A percentile compares a stretch with the other conserved stretches of the same genome.
phyloP scores from a whole-genome alignment of 2,113 vertebrate species.

The Lonchura striata region DNA sequence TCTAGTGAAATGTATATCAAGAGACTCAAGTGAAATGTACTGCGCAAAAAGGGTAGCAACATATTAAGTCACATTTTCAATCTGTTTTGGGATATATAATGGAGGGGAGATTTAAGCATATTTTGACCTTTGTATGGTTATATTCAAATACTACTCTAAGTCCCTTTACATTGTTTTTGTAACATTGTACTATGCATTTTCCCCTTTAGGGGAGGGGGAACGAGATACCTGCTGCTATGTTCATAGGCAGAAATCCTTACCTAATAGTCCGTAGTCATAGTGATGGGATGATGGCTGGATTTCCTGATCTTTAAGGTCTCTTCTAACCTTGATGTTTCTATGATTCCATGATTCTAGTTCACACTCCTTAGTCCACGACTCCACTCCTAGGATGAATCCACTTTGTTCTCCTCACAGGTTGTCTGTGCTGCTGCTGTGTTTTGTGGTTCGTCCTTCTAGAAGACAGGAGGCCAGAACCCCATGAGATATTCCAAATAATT shows the following conservation, averaged over 20 bases:
- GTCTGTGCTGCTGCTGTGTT: neutral
- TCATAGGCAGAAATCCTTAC: neutral
- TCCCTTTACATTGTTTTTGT: neutral
- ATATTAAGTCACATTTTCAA: neutral
- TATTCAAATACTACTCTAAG: neutral
- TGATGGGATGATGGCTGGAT: neutral
- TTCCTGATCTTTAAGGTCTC: neutral
- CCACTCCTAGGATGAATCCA: neutral
- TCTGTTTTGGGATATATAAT: neutral
- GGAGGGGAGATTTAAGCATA: neutral
- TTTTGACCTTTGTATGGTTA: neutral
- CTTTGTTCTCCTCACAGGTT: neutral
- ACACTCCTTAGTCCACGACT: neutral
- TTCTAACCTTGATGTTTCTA: neutral
- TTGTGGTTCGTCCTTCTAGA: neutral
- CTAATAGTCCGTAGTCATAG: neutral
- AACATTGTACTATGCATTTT: neutral
- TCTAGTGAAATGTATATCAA: neutral
- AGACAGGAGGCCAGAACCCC: neutral
- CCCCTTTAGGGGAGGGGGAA: neutral
- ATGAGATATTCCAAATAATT: neutral
- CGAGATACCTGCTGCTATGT: fast-evolving
- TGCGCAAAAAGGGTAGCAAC: neutral
- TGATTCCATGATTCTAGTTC: neutral
- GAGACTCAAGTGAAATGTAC: neutral